Percentiles rank a stretch among this genome's conserved stretches.
Conservation (phyloP, 2,113 vertebrate genomes). For the Callionymus lyra region DNA sequence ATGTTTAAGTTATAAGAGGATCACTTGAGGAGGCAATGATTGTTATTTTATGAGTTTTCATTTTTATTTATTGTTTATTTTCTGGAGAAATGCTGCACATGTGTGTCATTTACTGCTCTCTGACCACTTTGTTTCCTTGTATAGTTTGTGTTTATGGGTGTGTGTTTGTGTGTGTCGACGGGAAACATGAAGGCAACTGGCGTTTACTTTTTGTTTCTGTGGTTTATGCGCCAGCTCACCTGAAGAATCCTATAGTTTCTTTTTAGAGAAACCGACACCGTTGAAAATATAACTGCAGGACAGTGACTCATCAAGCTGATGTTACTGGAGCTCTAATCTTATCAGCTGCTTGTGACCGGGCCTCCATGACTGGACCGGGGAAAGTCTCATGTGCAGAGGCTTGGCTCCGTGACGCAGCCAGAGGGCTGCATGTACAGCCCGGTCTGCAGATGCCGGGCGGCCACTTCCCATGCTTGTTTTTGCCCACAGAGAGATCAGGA, state of each 20-base stretch:
- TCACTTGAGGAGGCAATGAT: slow-evolving; percentile 50
- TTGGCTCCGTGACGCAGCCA: neutral
- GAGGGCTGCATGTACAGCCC: neutral
- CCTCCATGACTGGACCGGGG: slow-evolving; percentile 10
- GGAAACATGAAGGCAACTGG: slow-evolving; percentile 24
- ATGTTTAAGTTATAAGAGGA: slow-evolving; percentile 42
- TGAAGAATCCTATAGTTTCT: slow-evolving; percentile 30
- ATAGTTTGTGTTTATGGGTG: slow-evolving; percentile 31
- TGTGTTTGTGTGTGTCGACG: slow-evolving; percentile 28
- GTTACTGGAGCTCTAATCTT: slow-evolving; percentile 10
- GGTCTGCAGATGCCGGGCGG: neutral
- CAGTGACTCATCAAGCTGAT: slow-evolving; percentile 12
- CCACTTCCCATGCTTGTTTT: neutral
- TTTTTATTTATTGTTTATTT: slow-evolving; percentile 49
- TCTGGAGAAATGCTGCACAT: slow-evolving; percentile 51
- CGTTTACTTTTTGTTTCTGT: slow-evolving; percentile 25
- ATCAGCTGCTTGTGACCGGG: slow-evolving; percentile 22
- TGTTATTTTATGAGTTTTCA: slow-evolving; percentile 60
- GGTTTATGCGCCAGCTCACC: slow-evolving; percentile 32
- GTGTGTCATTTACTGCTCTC: slow-evolving; percentile 32
- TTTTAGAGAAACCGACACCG: slow-evolving; percentile 10
- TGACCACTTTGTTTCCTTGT: slow-evolving; percentile 37
- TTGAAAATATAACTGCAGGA: neutral
- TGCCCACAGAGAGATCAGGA: slow-evolving; percentile 17
- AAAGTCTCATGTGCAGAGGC: neutral